Percentiles rank a stretch among this genome's conserved stretches.
These are phyloP conservation scores for Teleogryllus oceanicus DNA, from an alignment of 2,888 invertebrate genomes.

Conservation along the genomic window DNA sequence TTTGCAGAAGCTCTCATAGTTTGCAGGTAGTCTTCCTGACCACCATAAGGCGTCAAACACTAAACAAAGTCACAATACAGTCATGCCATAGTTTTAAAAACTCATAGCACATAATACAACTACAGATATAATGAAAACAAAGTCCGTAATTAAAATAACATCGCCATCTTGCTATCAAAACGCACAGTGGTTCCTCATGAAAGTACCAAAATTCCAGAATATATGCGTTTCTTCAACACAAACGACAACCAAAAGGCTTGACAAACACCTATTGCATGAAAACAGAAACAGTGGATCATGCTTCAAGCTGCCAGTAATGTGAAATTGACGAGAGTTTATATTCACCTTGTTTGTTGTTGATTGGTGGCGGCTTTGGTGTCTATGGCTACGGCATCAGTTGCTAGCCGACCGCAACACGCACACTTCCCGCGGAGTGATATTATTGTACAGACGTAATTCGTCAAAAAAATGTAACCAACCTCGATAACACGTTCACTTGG, in stretches of 20 bases:
- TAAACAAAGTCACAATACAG: no score
- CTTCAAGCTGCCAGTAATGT: slow-evolving; percentile 32
- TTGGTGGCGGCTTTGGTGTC: slow-evolving; percentile 36
- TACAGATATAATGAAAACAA: slow-evolving; percentile 9
- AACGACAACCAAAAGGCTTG: slow-evolving; percentile 28
- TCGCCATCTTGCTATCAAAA: slow-evolving; percentile 37
- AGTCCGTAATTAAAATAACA: slow-evolving; percentile 32
- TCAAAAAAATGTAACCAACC: no score
- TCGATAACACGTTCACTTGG: no score
- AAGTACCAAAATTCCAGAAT: neutral
- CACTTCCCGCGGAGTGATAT: slow-evolving; percentile 27
- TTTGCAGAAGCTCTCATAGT: no score
- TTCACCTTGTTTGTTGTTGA: slow-evolving; percentile 38
- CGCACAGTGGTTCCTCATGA: slow-evolving; percentile 29
- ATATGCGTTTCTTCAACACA: slow-evolving; percentile 26
- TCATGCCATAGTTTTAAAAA: no score
- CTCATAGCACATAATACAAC: no score
- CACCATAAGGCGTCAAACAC: no score
- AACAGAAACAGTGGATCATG: slow-evolving; percentile 32
- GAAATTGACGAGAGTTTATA: slow-evolving; percentile 32
- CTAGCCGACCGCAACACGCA: slow-evolving; percentile 36
- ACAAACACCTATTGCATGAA: slow-evolving; percentile 29
- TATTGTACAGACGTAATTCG: neutral
- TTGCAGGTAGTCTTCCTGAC: no score
- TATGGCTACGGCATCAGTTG: slow-evolving; percentile 40